Base-by-base conservation (phyloP, 1,140 invertebrate species). In the Eupristina koningsbergeri region DNA sequence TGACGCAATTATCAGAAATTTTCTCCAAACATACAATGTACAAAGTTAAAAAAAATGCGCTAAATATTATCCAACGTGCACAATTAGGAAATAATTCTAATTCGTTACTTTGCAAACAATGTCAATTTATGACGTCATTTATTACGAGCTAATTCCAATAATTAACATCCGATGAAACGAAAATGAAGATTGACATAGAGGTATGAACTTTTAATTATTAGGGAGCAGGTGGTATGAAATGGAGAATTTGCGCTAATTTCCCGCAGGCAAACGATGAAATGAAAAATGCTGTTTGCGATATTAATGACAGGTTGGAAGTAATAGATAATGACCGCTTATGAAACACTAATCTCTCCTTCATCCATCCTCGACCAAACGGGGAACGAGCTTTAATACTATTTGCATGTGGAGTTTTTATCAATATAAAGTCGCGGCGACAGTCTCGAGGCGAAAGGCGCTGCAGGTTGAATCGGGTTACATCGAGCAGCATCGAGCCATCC, bases 281-380 rank as follows among this genome's bases (percentile, higher is more conserved):
- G 29, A 71, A 58, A 75, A 63, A 34, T 11, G 19, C 17, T 8
- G 36, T 71, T 75, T 45, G 26, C 69, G 26, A 63, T 73, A 63
- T 71, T 80, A 80, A 80, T 80, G 47, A 58, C 45, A 47, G 2
- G 63, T 80, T 80, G 11, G 22, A 8, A 34, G 45, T 17, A 41
- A 39, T 45, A 34, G 26, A 81, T 74, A 81, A 81, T 41, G 67
- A 58, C n/a, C 58, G 39, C 53, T 75, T 75, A 81, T 64, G 80
- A 81, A 73, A 81, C 34, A 19, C 17, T 26, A n/a, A 47, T 74
- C 36, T 53, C 31, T 58, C 78, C 29, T 64, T 64, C 34, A 47
- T 47, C 31, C 45, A 1, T 39, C 31, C 47, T 36, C 50, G 50
- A 9, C 53, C 69, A 64, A 81, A 81, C 45, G n/a, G 9, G 69